Evolutionary conservation across 2,797 vertebrate genomes (phyloP).

Genomic region (Crocodylus rhombifer): DNA sequence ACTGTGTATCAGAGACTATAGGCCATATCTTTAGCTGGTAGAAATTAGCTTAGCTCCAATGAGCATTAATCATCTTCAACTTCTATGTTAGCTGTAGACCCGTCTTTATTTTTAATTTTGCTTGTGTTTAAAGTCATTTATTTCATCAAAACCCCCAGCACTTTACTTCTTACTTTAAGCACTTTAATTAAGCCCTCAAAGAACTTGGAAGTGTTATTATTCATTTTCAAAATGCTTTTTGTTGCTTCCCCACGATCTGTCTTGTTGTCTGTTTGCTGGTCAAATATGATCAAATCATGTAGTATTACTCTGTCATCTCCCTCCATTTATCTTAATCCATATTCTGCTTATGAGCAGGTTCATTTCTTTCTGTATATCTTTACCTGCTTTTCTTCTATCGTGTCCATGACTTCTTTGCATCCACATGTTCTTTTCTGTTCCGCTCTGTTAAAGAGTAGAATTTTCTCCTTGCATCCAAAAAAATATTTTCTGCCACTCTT

Average conservation of each 20-base stretch:
- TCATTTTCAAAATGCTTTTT: neutral
- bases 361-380: neutral
- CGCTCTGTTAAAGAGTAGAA: neutral
- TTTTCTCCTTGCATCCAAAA: neutral
- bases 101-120: neutral
- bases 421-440: fast-evolving
- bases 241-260: neutral
- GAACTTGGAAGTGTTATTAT: neutral
- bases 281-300: neutral
- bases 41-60: neutral
- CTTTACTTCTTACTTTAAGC: neutral
- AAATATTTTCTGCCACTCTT: neutral
- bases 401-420: neutral
- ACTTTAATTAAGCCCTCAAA: neutral
- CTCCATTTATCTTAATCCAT: neutral
- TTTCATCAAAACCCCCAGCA: neutral
- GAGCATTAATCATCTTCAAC: neutral
- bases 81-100: neutral
- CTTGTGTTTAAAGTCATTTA: neutral
- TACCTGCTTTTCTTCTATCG: neutral
- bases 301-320: neutral
- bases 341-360: neutral
- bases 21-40: too few species aligned
- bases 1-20: too few species aligned
- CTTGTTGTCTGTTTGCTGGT: neutral